A percentile compares a stretch with the other conserved stretches of the same genome.
phyloP scores from a whole-genome alignment of 2,113 vertebrate species.

The Cochlearius cochlearius region DNA sequence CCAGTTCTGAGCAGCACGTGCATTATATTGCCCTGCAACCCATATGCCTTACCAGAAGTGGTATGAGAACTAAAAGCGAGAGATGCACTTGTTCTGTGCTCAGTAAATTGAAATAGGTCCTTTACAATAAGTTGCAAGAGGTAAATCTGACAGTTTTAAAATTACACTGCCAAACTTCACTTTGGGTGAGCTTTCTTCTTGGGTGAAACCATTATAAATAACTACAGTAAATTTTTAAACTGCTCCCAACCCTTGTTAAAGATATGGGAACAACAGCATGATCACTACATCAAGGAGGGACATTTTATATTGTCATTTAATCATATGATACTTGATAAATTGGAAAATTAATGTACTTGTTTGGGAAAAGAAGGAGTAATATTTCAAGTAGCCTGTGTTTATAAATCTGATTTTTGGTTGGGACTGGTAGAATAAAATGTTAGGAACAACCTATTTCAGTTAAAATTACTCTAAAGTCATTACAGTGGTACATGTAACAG shows the following conservation, averaged over 20 bases:
- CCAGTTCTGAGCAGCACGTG: fast-evolving
- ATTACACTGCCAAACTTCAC: not conserved
- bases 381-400: not conserved
- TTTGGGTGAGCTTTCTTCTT: not conserved
- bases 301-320: not conserved
- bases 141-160: not conserved
- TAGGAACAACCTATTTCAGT: not conserved
- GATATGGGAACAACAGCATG: not conserved
- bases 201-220: not conserved
- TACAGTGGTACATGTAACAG: not conserved
- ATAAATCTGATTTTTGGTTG: not conserved
- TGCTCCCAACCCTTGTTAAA: not conserved
- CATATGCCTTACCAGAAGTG: fast-evolving
- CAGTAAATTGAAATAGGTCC: not conserved
- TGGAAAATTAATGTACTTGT: not conserved
- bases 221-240: not conserved
- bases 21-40: not conserved
- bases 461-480: not conserved
- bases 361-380: not conserved
- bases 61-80: not conserved
- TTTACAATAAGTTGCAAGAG: not conserved
- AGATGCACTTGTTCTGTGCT: not conserved
- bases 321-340: not conserved
- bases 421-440: not conserved
- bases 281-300: not conserved